Evolutionary conservation across 1,140 invertebrate genomes (phyloP).

Genomic region (Dreissena rostriformis): DNA sequence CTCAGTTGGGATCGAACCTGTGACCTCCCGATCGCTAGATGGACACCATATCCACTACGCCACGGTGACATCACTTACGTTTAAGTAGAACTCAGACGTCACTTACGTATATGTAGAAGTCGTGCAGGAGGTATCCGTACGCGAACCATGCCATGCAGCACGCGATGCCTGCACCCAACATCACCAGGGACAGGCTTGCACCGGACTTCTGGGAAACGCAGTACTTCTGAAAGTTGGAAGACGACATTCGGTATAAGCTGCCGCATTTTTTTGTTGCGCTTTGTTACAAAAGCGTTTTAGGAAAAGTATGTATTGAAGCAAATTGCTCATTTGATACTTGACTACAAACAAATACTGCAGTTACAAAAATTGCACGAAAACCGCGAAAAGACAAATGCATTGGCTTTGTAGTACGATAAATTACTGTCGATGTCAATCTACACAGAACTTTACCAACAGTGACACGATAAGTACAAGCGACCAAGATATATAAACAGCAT

Average conservation of each 20-base stretch:
- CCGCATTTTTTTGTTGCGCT: background rate
- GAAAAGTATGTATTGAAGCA: too few species aligned
- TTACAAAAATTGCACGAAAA: background rate
- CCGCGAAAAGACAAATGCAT: background rate
- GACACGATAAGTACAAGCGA: too few species aligned
- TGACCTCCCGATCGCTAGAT: too few species aligned
- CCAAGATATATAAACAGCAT: background rate
- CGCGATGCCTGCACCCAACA: constrained; percentile 18
- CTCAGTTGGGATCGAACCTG: background rate
- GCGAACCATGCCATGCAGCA: constrained; percentile 23
- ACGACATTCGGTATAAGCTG: background rate
- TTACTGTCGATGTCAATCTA: too few species aligned
- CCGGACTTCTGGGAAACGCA: constrained; percentile 23
- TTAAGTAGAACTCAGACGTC: too few species aligned
- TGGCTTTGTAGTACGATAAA: background rate
- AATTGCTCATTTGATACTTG: too few species aligned
- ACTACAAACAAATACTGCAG: background rate
- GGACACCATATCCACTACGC: too few species aligned
- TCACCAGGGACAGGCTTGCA: background rate
- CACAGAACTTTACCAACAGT: too few species aligned
- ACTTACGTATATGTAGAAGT: too few species aligned
- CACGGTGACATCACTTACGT: too few species aligned
- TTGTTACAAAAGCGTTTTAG: background rate
- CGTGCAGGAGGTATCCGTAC: constrained; percentile 36
- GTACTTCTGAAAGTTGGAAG: constrained; percentile 18